Evolutionary conservation across 2,113 vertebrate species (phyloP).

Genomic region (Rhizomys pruinosus): DNA sequence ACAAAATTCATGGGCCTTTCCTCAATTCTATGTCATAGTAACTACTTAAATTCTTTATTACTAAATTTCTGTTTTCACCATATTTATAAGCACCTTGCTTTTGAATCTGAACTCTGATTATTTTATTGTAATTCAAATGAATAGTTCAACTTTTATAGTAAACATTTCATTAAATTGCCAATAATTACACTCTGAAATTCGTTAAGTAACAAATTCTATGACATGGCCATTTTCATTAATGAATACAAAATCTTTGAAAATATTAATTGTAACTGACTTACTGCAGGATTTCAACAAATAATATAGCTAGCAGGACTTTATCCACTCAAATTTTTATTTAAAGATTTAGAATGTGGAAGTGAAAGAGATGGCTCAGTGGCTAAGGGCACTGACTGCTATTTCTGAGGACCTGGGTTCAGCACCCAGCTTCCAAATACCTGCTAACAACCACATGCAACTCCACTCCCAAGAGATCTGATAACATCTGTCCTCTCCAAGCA

Average conservation of each 20-base stretch:
- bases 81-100: background rate
- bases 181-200: slow-evolving; percentile 27
- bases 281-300: background rate
- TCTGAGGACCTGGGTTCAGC: no score
- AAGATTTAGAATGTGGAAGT: background rate
- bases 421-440: no score
- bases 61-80: background rate
- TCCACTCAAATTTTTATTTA: background rate
- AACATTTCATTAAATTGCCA: background rate
- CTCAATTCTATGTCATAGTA: background rate
- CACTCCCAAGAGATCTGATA: no score
- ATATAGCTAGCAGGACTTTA: background rate
- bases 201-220: background rate
- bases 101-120: background rate
- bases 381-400: no score
- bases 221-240: background rate
- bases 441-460: no score
- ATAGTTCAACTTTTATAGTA: background rate
- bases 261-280: background rate
- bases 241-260: background rate
- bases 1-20: background rate
- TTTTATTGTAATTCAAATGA: background rate
- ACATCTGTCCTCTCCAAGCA: no score
- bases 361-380: no score
- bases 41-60: background rate